Evolutionary conservation across 2,888 invertebrate species (phyloP).

Genomic region (Clepsis dumicolana): DNA sequence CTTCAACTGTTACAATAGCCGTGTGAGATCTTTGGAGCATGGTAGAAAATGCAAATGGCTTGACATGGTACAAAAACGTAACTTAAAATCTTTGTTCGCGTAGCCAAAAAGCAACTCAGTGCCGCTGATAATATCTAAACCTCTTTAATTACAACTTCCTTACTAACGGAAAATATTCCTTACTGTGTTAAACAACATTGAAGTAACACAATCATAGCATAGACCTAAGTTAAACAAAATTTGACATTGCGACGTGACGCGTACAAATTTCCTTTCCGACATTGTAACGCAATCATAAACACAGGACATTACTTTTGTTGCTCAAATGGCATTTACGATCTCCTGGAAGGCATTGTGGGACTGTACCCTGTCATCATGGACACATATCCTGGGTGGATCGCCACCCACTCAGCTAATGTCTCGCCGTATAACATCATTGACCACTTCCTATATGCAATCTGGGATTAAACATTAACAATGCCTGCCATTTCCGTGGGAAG

Average conservation of each 20-base stretch:
- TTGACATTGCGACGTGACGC: not conserved
- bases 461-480: slow-evolving; percentile 58
- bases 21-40: slow-evolving; percentile 47
- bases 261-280: slow-evolving; percentile 5
- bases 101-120: not conserved
- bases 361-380: slow-evolving; percentile 68
- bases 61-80: slow-evolving; percentile 11
- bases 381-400: slow-evolving; percentile 59
- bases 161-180: not conserved
- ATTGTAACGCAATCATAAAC: slow-evolving; percentile 30
- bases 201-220: not conserved
- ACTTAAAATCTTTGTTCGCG: not conserved
- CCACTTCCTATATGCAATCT: slow-evolving; percentile 68
- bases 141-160: slow-evolving; percentile 4
- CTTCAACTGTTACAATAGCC: slow-evolving; percentile 51
- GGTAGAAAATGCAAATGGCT: slow-evolving; percentile 18
- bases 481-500: slow-evolving; percentile 72
- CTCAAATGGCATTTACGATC: slow-evolving; percentile 43
- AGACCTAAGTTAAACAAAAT: not conserved
- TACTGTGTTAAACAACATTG: not conserved
- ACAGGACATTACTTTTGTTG: slow-evolving; percentile 31
- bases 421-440: slow-evolving; percentile 65
- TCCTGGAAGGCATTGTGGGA: slow-evolving; percentile 34
- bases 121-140: not conserved
- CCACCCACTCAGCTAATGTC: slow-evolving; percentile 50